phyloP scores from a whole-genome alignment of 2,888 invertebrate genomes.

The Harpagoxenus sublaevis region DNA sequence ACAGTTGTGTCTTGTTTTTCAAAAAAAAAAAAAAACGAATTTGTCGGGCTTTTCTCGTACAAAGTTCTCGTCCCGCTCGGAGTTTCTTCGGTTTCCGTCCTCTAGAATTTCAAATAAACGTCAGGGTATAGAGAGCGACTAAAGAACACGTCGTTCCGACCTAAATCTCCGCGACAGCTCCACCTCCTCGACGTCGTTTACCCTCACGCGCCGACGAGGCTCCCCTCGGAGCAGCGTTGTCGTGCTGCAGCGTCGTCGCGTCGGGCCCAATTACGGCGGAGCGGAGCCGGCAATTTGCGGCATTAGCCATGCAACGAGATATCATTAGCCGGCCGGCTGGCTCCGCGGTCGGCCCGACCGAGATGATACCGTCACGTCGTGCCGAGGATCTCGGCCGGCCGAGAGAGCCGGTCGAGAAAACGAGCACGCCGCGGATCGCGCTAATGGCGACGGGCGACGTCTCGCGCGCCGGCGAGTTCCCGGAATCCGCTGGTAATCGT shows the following conservation, averaged over 20 bases:
- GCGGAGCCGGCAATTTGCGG: slow-evolving; percentile 51
- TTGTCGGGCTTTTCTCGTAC: not conserved
- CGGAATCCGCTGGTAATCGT: slow-evolving; percentile 69
- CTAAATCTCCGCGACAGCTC: slow-evolving; percentile 17
- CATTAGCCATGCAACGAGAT: slow-evolving; percentile 56
- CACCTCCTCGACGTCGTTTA: not conserved
- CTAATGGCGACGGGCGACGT: slow-evolving; percentile 32
- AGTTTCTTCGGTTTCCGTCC: not conserved
- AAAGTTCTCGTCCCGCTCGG: not conserved
- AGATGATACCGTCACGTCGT: slow-evolving; percentile 43
- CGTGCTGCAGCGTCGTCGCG: slow-evolving; percentile 12
- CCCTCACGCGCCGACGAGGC: not conserved
- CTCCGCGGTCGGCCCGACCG: not conserved
- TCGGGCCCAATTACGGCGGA: slow-evolving; percentile 39
- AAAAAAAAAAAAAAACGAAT: not conserved
- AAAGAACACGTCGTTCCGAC: not conserved
- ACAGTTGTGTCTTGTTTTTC: not conserved
- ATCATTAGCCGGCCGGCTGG: slow-evolving; percentile 59
- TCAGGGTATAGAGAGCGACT: not conserved
- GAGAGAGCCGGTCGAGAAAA: slow-evolving; percentile 8
- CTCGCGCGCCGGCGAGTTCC: slow-evolving; percentile 59
- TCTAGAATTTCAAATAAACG: slow-evolving; percentile 8
- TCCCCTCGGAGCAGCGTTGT: not conserved
- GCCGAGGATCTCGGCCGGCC: not conserved
- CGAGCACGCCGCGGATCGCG: not conserved